Base-by-base conservation (phyloP, 2,888 invertebrate genomes). In the Entomobrya proxima region DNA sequence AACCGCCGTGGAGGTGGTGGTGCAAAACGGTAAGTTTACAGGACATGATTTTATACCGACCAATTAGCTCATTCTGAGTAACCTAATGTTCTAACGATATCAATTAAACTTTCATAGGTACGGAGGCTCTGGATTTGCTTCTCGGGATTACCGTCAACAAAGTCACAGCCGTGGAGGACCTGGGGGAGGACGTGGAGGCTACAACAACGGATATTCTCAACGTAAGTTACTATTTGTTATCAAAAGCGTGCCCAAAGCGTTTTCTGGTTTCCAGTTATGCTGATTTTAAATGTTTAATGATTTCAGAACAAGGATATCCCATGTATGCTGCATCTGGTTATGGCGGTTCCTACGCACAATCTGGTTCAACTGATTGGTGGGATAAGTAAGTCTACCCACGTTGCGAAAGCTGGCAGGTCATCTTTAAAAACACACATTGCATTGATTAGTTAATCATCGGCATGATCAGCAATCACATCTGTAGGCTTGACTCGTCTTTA, bases 131-230 rank as follows among this genome's bases (percentile, higher is more conserved):
- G 93, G 94, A 27, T 94, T 94, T 90, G 94, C 94, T 13, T 93
- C 94, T 13, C 93, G 95, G 87, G 95, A 95, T 94, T 95, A 95
- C 92, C 95, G 95, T 91, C 95, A 95, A 90, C 92, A 93, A 88
- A 92, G 94, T 11, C 93, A 94, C 47, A 93, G 93, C 35, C 88
- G 89, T 21, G 86, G 90, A 55, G 86, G 89, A 86, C 89, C 90
- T 58, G 67, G 75, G 55, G 86, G 83, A 13, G 61, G 92, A 88
- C 91, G 91, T 74, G 91, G 91, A 81, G 91, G 92, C 89, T 92
- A 92, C 87, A 92, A 92, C 52, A 86, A 86, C 91, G 92, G 92
- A 91, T 91, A 90, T 80, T 77, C 90, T 58, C 89, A 88, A 80
- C 90, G 90, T 90, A 88, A 87, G 90, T 82, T 47, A 24, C 21